These are phyloP conservation scores for Melieria picta DNA, from an alignment of 2,888 invertebrate genomes.

Conservation along the genomic window DNA sequence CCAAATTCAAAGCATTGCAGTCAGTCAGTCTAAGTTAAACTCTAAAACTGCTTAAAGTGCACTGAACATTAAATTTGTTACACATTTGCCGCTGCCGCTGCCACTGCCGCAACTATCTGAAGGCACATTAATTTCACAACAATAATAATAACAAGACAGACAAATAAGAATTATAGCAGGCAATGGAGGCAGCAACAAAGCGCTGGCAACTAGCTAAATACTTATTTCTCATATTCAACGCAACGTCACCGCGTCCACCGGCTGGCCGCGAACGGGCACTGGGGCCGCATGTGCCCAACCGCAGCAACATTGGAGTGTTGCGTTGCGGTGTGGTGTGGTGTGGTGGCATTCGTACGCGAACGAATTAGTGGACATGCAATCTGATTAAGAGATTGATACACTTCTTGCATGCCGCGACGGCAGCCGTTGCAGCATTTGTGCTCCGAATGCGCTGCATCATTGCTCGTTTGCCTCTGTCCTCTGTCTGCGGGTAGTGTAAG, in stretches of 20 bases:
- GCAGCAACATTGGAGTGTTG: slow-evolving; percentile 23
- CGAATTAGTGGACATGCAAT: slow-evolving; percentile 43
- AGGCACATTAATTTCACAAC: slow-evolving; percentile 29
- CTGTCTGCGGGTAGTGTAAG: too few relatives aligned
- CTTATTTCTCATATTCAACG: too few relatives aligned
- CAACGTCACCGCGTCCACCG: too few relatives aligned
- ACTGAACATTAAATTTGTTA: too few relatives aligned
- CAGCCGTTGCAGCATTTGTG: neutral
- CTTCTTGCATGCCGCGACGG: slow-evolving; percentile 40
- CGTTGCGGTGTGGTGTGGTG: slow-evolving; percentile 3
- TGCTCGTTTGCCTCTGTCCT: too few relatives aligned
- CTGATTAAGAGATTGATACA: slow-evolving; percentile 42
- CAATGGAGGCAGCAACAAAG: neutral
- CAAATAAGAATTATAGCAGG: slow-evolving; percentile 3
- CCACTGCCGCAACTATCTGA: slow-evolving; percentile 18
- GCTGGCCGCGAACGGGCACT: too few relatives aligned
- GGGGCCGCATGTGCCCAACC: neutral
- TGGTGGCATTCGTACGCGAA: slow-evolving; percentile 9
- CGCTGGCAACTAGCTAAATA: too few relatives aligned
- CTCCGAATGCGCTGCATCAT: too few relatives aligned
- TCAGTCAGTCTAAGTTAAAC: too few relatives aligned
- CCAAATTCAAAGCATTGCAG: too few relatives aligned
- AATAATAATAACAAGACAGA: slow-evolving; percentile 6
- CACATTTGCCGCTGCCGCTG: too few relatives aligned
- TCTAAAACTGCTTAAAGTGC: too few relatives aligned